Conservation (phyloP, 2,797 vertebrate genomes). For the Arrhamphus sclerolepis region DNA sequence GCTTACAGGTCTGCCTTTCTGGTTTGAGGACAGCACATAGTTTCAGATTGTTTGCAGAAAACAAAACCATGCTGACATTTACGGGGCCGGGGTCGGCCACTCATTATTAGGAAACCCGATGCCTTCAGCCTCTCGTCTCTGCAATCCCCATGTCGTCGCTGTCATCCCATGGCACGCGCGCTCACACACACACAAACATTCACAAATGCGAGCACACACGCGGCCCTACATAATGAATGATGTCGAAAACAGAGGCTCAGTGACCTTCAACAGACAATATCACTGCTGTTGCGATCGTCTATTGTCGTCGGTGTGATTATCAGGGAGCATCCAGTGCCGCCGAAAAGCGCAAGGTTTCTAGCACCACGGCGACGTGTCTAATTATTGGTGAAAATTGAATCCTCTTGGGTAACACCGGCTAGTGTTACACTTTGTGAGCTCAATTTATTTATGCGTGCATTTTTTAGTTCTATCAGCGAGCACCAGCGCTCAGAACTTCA, state of each 20-base stretch:
- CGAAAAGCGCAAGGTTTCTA: slow-evolving; percentile 6
- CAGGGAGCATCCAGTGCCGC: slow-evolving; percentile 20
- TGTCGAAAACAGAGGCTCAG: slow-evolving; percentile 59
- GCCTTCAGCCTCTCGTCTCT: slow-evolving; percentile 55
- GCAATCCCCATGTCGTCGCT: slow-evolving; percentile 55
- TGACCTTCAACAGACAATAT: slow-evolving; percentile 68
- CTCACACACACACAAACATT: slow-evolving; percentile 24
- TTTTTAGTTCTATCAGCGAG: neutral
- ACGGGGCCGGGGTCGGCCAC: slow-evolving; percentile 51
- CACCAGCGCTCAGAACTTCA: too few species aligned
- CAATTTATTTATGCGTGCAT: slow-evolving; percentile 30
- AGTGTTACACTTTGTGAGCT: slow-evolving; percentile 4
- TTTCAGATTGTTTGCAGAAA: slow-evolving; percentile 79
- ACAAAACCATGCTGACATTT: slow-evolving; percentile 82
- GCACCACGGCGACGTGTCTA: slow-evolving; percentile 18
- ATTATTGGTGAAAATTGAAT: slow-evolving; percentile 33
- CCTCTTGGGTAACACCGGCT: slow-evolving; percentile 12
- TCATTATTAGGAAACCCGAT: slow-evolving; percentile 53
- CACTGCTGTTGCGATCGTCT: slow-evolving; percentile 41
- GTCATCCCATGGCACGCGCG: slow-evolving; percentile 7
- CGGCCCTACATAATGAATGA: slow-evolving; percentile 42
- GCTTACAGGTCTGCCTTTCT: slow-evolving; percentile 45
- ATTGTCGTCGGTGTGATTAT: slow-evolving; percentile 56
- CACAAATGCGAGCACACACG: too few species aligned
- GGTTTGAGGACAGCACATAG: slow-evolving; percentile 44